Evolutionary conservation across 2,113 vertebrate species (phyloP).

Genomic region (Scalopus aquaticus): DNA sequence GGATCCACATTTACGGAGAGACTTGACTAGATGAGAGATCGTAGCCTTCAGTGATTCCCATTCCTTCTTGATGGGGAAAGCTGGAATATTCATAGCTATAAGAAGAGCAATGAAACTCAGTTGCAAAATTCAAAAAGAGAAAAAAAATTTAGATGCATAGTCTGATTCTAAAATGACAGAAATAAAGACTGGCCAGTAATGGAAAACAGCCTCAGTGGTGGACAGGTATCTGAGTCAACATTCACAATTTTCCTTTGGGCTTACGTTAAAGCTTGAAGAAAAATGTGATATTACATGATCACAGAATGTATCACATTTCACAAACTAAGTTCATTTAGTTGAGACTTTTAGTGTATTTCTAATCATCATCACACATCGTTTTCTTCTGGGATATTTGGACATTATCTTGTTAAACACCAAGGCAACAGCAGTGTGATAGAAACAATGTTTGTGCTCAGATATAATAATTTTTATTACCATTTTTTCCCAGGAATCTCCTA

Average conservation of each 20-base stretch:
- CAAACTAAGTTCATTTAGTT: not conserved
- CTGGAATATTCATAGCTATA: not conserved
- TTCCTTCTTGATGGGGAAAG: not conserved
- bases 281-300: not conserved
- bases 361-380: not conserved
- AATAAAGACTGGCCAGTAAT: not conserved
- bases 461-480: not conserved
- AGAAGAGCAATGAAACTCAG: not conserved
- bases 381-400: not conserved
- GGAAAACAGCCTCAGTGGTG: not conserved
- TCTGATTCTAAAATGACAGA: not conserved
- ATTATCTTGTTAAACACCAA: not conserved
- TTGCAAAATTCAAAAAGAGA: not conserved
- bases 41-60: not conserved
- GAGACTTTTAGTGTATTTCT: not conserved
- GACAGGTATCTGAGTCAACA: not conserved
- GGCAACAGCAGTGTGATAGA: not conserved
- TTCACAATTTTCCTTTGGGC: not conserved
- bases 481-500: not conserved
- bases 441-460: not conserved
- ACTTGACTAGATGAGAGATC: not conserved
- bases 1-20: not conserved
- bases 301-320: not conserved
- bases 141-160: not conserved
- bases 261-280: conserved; percentile 18